These are phyloP conservation scores for Nineta flava DNA, from an alignment of 2,888 invertebrate genomes.

Conservation along the genomic window DNA sequence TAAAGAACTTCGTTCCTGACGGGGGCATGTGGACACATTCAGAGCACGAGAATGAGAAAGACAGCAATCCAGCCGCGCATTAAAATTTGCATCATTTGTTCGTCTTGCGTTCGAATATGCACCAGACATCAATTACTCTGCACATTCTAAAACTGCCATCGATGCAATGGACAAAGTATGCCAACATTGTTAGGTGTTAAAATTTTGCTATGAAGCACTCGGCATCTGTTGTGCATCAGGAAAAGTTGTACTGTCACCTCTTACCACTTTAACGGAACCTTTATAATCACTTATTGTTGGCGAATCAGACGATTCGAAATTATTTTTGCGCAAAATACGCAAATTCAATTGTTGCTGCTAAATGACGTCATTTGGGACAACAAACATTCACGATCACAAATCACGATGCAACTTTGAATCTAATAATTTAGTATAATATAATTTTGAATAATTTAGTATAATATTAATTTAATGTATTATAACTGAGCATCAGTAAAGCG, in stretches of 20 bases:
- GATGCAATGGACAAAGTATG: constrained; percentile 13
- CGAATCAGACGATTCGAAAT: no score
- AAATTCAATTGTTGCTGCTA: constrained; percentile 13
- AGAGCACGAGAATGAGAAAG: constrained; percentile 13
- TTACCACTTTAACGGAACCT: constrained; percentile 15
- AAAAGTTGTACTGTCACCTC: no score
- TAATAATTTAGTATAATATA: no score
- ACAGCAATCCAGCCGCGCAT: constrained; percentile 14
- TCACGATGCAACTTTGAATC: no score
- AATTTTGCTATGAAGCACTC: constrained; percentile 15
- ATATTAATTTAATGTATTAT: no score
- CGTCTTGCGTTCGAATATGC: constrained; percentile 16
- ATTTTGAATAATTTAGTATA: no score
- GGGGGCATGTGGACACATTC: constrained; percentile 10
- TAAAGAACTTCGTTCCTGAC: constrained; percentile 10
- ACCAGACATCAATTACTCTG: constrained; percentile 16
- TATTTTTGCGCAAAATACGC: no score
- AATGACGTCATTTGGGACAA: constrained; percentile 14
- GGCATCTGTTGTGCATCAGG: no score
- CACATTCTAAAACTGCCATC: constrained; percentile 15
- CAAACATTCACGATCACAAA: no score
- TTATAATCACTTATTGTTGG: no score
- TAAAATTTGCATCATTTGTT: constrained; percentile 14
- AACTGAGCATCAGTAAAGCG: no score
- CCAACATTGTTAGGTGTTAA: constrained; percentile 13